Percentiles rank a stretch among this genome's conserved stretches.
phyloP scores from a whole-genome alignment of 2,113 vertebrate genomes.

The Castor canadensis region DNA sequence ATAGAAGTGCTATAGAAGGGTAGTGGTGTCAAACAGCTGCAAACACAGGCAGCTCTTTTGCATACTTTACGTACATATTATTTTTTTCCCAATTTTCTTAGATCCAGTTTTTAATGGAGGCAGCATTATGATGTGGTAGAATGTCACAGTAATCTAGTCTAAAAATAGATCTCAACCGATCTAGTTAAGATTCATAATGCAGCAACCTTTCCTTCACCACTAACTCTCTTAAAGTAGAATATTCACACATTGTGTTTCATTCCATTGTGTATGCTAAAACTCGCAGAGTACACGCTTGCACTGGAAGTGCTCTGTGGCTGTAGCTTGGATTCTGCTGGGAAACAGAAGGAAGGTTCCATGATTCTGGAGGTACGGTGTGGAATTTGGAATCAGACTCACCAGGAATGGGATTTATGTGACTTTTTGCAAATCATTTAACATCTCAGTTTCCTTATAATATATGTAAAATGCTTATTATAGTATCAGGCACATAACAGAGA shows the following conservation, averaged over 20 bases:
- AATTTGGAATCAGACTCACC: background rate
- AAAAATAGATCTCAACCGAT: background rate
- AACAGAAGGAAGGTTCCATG: background rate
- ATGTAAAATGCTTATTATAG: background rate
- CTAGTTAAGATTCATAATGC: background rate
- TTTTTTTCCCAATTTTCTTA: background rate
- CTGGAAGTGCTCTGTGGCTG: background rate
- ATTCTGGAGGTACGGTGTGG: background rate
- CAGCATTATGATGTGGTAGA: background rate
- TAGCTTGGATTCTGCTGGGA: background rate
- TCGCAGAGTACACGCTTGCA: background rate
- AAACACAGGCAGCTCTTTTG: background rate
- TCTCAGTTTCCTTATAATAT: background rate
- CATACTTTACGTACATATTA: background rate
- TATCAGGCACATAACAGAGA: background rate
- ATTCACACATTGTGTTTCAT: background rate
- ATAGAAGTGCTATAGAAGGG: background rate
- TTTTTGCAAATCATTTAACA: background rate
- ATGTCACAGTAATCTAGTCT: constrained; percentile 17
- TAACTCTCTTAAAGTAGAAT: background rate
- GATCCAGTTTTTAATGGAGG: background rate
- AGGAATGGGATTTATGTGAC: background rate
- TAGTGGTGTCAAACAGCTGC: background rate
- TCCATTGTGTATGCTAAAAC: background rate
- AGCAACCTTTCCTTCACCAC: background rate